phyloP scores from a whole-genome alignment of 2,888 invertebrate genomes.

The Nesidiocoris tenuis region DNA sequence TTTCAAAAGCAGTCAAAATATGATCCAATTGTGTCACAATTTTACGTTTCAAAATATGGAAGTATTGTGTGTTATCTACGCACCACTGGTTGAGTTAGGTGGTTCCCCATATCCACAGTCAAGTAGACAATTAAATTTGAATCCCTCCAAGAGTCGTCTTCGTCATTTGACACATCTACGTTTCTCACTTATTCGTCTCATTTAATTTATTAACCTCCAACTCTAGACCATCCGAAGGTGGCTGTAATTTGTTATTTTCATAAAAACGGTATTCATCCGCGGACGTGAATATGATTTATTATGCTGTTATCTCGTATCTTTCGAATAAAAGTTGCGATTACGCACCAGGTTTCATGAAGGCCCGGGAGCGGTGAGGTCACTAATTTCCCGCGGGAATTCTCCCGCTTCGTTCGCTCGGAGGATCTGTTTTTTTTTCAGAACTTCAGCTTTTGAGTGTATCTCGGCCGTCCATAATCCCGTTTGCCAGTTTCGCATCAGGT shows the following conservation, averaged over 20 bases:
- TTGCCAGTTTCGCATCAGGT: constrained; percentile 37
- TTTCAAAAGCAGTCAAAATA: too few species aligned
- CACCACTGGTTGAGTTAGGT: too few species aligned
- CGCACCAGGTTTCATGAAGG: not conserved
- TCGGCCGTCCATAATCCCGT: constrained; percentile 34
- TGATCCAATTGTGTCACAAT: too few species aligned
- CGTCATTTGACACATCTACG: too few species aligned
- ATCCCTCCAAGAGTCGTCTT: too few species aligned
- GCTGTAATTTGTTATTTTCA: not conserved
- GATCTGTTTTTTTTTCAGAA: constrained; percentile 8
- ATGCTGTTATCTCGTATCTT: not conserved
- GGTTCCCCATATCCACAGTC: too few species aligned
- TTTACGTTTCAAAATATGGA: too few species aligned
- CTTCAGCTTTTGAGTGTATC: constrained; percentile 32
- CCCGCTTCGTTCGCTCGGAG: not conserved
- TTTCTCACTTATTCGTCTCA: too few species aligned
- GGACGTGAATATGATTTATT: constrained; percentile 3
- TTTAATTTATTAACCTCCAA: too few species aligned
- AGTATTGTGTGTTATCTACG: too few species aligned
- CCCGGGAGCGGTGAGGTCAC: not conserved
- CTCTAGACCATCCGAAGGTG: not conserved
- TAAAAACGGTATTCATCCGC: not conserved
- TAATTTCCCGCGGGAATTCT: constrained; percentile 9
- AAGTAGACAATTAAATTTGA: too few species aligned
- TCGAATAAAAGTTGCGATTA: not conserved